Conservation (phyloP, 2,113 vertebrate genomes). For the Beaufortia kweichowensis region DNA sequence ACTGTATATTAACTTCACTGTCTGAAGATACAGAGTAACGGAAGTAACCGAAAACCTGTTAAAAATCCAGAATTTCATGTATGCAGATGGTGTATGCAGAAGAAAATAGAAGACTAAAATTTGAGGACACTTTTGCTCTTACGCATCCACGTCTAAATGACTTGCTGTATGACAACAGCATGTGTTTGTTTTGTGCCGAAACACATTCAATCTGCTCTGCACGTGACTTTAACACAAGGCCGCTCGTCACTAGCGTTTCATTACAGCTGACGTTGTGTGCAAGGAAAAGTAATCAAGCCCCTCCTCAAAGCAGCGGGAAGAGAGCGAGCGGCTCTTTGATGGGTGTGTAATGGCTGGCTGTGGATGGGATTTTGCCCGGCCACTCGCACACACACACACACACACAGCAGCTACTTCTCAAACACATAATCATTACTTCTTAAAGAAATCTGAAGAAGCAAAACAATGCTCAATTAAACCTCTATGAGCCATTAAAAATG, state of each 20-base stretch:
- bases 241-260: slow-evolving; percentile 57
- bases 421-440: background rate
- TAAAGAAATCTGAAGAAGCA: slow-evolving; percentile 8
- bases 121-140: background rate
- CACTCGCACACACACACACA: slow-evolving; percentile 19
- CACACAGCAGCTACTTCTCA: slow-evolving; percentile 26
- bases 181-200: background rate
- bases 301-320: slow-evolving; percentile 27
- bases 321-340: slow-evolving; percentile 44
- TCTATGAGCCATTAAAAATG: background rate
- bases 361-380: slow-evolving; percentile 47
- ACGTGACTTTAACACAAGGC: slow-evolving; percentile 28
- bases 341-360: slow-evolving; percentile 39
- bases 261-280: slow-evolving; percentile 55
- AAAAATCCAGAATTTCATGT: too few species aligned
- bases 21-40: too few species aligned
- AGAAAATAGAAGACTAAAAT: too few species aligned
- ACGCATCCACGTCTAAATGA: background rate
- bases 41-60: too few species aligned
- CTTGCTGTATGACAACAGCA: background rate
- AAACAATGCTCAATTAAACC: slow-evolving; percentile 16
- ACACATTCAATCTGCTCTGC: slow-evolving; percentile 14
- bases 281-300: slow-evolving; percentile 68
- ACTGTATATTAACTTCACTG: too few species aligned
- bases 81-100: too few species aligned